These are phyloP conservation scores for Hydropotes inermis DNA, from an alignment of 2,113 vertebrate genomes.

Conservation along the genomic window DNA sequence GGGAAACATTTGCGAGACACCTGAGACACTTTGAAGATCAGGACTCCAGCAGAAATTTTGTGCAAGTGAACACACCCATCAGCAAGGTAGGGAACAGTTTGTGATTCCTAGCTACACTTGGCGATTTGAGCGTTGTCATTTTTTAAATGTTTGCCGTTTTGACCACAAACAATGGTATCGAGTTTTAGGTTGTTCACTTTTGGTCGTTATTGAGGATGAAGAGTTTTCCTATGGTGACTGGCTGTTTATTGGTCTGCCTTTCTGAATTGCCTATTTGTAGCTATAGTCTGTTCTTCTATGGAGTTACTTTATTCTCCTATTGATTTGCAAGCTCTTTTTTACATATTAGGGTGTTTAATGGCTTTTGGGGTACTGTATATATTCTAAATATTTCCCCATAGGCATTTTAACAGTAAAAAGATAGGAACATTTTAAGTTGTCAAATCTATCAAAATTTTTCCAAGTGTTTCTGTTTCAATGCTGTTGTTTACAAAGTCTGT, in stretches of 20 bases:
- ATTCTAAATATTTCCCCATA: background rate
- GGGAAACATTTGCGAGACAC: background rate
- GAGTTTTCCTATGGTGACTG: fast-evolving
- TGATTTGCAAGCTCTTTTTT: background rate
- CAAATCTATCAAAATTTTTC: background rate
- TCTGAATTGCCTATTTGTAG: background rate
- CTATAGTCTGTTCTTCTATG: background rate
- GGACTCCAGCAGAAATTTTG: background rate
- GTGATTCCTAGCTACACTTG: background rate
- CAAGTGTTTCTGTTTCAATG: background rate
- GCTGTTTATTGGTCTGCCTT: background rate
- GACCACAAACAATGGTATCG: background rate
- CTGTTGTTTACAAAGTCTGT: background rate
- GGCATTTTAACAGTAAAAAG: background rate
- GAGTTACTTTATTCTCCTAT: background rate
- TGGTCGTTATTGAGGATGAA: background rate
- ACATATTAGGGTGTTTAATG: background rate
- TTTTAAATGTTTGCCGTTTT: background rate
- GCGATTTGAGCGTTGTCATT: background rate
- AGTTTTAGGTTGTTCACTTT: background rate
- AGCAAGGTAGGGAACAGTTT: background rate
- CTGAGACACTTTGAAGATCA: background rate
- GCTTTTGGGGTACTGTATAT: background rate
- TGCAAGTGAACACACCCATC: background rate
- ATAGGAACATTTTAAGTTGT: background rate